A percentile compares a stretch with the other conserved stretches of the same genome.
phyloP scores from a whole-genome alignment of 2,113 vertebrate species.

The Xiphophorus couchianus region DNA sequence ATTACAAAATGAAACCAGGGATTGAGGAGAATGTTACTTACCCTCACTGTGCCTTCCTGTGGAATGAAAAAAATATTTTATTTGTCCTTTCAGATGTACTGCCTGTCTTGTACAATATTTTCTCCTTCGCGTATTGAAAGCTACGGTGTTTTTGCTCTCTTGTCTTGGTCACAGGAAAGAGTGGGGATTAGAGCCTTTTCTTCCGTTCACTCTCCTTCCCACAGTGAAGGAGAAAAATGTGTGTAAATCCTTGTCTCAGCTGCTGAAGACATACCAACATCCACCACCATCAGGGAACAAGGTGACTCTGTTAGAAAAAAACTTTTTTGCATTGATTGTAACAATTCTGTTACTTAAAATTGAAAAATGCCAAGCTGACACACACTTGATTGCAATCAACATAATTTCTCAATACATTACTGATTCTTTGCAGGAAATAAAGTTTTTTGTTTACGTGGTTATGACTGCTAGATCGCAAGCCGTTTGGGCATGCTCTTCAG shows the following conservation, averaged over 20 bases:
- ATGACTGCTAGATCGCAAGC: conserved; percentile 32
- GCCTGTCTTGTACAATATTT: conserved; percentile 17
- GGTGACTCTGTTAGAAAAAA: conserved; percentile 72
- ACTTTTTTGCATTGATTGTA: background rate
- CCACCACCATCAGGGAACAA: conserved; percentile 91
- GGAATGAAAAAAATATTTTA: conserved; percentile 7
- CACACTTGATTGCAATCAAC: conserved; percentile 20
- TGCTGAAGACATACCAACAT: conserved; percentile 95
- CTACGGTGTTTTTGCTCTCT: conserved; percentile 28
- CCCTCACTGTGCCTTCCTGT: conserved; percentile 1
- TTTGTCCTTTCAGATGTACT: background rate
- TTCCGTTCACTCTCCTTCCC: conserved; percentile 93
- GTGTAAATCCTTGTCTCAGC: conserved; percentile 93
- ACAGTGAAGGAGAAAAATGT: conserved; percentile 95
- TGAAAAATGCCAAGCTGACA: background rate
- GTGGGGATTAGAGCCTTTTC: conserved; percentile 97
- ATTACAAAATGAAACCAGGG: conserved; percentile 28
- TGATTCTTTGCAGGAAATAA: background rate
- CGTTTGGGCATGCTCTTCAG: conserved; percentile 17
- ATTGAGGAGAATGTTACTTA: conserved; percentile 11
- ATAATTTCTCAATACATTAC: conserved; percentile 9
- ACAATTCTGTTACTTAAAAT: conserved; percentile 2
- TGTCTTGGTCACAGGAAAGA: conserved; percentile 86
- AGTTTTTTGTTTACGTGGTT: conserved; percentile 20
- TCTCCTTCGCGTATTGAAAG: conserved; percentile 12